Evolutionary conservation across 2,113 vertebrate genomes (phyloP), one percentile per base, ranked within the genome.

Genomic region (Siniperca chuatsi): DNA sequence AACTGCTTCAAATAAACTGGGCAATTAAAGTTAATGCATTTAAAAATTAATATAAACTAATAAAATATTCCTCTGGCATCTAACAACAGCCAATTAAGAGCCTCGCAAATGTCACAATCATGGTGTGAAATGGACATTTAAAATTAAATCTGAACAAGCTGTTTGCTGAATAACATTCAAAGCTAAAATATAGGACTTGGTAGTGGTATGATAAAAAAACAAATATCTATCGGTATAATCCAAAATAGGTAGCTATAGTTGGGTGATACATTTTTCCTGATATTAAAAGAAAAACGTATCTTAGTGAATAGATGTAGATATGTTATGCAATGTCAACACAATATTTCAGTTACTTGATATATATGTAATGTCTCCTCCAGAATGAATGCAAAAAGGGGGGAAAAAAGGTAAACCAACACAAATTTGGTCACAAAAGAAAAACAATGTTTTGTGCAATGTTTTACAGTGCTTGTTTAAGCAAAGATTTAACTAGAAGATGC

Each of bases 51-150:
- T 66, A 25, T 25, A 65, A n/a, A 37, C 13, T 62, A 46, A 58
- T 25, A 50, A 16, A 54, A 12, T 18, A 16, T 68, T 40, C 15
- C 42, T 37, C 29, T 21, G 29, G 25, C 21, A 48, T 48, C 20
- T 10, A 21, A 46, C 1, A 0, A 5, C 4, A 46, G 58, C 37
- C 58, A 83, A 40, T 58, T 42, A 40, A 25, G 29, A 37, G 55
- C 6, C 37, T 48, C 11, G 46, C 50, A 52, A 61, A 74, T 61
- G 20, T 40, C 18, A 35, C 37, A 25, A 48, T 57, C 9, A 29
- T 10, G 20, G 13, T 35, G 57, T 48, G 37, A 57, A 48, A 55
- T 6, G 61, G 60, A 65, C 67, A 73, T 73, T 79, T 42, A n/a
- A 18, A 73, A 55, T 37, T 48, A 0, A 79, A 75, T 25, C 16